A percentile compares a stretch with the other conserved stretches of the same genome.
Conservation (phyloP, 1,140 invertebrate genomes). For the Sitophilus oryzae region DNA sequence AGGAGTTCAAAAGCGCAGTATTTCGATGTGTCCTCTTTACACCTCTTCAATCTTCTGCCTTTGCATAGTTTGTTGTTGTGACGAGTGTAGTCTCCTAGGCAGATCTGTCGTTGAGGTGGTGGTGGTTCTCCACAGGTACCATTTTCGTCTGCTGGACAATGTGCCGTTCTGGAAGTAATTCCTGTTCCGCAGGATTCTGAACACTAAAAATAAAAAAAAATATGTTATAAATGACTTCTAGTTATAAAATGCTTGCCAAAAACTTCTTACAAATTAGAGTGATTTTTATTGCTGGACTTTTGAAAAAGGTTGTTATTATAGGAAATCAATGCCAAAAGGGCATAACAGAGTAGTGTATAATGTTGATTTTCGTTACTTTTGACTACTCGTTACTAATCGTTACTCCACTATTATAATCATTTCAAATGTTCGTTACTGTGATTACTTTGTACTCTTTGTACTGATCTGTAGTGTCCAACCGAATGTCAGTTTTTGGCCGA, state of each 20-base stretch:
- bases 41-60: slow-evolving; percentile 35
- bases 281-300: background rate
- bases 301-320: too few relatives aligned
- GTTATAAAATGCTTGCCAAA: background rate
- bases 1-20: slow-evolving; percentile 47
- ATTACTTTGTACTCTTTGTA: too few relatives aligned
- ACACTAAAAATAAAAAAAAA: slow-evolving; percentile 61
- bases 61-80: slow-evolving; percentile 30
- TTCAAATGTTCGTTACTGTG: too few relatives aligned
- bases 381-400: too few relatives aligned
- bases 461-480: too few relatives aligned
- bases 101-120: slow-evolving; percentile 41
- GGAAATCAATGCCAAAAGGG: too few relatives aligned
- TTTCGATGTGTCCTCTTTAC: slow-evolving; percentile 45
- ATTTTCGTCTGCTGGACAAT: slow-evolving; percentile 54
- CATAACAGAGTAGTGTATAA: too few relatives aligned
- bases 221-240: background rate
- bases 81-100: slow-evolving; percentile 31
- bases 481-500: too few relatives aligned
- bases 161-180: slow-evolving; percentile 55
- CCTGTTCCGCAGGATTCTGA: slow-evolving; percentile 70
- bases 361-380: too few relatives aligned
- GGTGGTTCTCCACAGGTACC: slow-evolving; percentile 45
- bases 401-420: too few relatives aligned
- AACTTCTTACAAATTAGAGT: background rate